phyloP scores from a whole-genome alignment of 2,797 vertebrate species.

The Mormyrops attenuatus region DNA sequence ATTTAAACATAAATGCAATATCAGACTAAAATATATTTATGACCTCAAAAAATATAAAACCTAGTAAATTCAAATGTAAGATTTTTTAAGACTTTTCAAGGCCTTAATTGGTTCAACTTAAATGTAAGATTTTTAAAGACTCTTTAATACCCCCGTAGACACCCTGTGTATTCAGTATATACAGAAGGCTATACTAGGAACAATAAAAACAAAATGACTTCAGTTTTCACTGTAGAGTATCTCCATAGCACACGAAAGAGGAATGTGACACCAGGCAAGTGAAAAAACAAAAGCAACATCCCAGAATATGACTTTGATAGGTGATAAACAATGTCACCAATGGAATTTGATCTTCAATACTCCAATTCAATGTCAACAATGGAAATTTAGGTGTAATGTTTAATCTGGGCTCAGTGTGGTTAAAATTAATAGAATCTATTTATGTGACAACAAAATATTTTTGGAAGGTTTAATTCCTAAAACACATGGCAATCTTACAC shows the following conservation, averaged over 20 bases:
- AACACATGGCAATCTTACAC: neutral
- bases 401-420: neutral
- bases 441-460: conserved; percentile 1
- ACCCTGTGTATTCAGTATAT: neutral
- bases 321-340: neutral
- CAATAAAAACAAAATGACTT: neutral
- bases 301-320: neutral
- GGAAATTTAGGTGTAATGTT: neutral
- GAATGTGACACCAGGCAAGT: neutral
- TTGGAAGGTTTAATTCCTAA: neutral
- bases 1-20: neutral
- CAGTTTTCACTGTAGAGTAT: neutral
- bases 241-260: neutral
- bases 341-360: neutral
- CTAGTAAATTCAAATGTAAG: neutral
- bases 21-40: neutral
- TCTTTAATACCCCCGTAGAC: neutral
- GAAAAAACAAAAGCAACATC: neutral
- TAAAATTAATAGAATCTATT: neutral
- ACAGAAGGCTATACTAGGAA: neutral
- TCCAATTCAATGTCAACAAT: neutral
- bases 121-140: neutral
- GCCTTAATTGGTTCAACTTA: neutral
- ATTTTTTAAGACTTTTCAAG: neutral
- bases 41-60: neutral